These are phyloP conservation scores for Araneus ventricosus DNA, from an alignment of 1,140 invertebrate species.

Conservation along the genomic window DNA sequence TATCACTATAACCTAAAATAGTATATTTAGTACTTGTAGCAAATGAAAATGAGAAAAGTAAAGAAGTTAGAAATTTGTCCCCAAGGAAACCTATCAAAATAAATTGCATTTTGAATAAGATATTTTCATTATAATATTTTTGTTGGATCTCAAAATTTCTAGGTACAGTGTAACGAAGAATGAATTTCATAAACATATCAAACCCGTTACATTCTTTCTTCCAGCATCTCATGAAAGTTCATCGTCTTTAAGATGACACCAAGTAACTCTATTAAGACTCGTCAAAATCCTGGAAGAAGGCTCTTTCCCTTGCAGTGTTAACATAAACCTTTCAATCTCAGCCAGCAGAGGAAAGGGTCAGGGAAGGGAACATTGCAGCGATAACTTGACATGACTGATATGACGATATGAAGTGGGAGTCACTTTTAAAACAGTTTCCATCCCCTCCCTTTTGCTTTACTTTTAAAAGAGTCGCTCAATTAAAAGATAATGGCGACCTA, in stretches of 20 bases:
- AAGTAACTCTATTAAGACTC: not conserved
- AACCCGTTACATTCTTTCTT: too few species aligned
- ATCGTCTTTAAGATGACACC: not conserved
- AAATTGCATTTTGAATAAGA: too few species aligned
- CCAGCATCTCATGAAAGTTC: not conserved
- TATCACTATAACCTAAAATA: too few species aligned
- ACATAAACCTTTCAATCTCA: constrained; percentile 24
- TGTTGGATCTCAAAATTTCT: too few species aligned
- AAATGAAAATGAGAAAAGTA: too few species aligned
- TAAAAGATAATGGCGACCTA: constrained; percentile 73
- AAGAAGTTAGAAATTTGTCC: too few species aligned
- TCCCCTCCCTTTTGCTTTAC: constrained; percentile 56
- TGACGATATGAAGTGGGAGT: constrained; percentile 30
- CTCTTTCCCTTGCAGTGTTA: not conserved
- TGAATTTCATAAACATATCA: too few species aligned
- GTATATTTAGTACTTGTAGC: too few species aligned
- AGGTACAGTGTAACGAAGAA: too few species aligned
- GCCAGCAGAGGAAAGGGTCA: not conserved
- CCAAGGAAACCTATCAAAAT: too few species aligned
- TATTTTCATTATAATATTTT: too few species aligned
- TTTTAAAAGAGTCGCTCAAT: constrained; percentile 67
- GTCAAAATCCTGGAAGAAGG: not conserved
- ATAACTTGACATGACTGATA: constrained; percentile 48
- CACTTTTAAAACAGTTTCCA: constrained; percentile 50
- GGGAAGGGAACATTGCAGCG: not conserved